Evolutionary conservation across 2,797 vertebrate species (phyloP), one percentile per base, ranked within the genome.

Genomic region (Remorina albescens): DNA sequence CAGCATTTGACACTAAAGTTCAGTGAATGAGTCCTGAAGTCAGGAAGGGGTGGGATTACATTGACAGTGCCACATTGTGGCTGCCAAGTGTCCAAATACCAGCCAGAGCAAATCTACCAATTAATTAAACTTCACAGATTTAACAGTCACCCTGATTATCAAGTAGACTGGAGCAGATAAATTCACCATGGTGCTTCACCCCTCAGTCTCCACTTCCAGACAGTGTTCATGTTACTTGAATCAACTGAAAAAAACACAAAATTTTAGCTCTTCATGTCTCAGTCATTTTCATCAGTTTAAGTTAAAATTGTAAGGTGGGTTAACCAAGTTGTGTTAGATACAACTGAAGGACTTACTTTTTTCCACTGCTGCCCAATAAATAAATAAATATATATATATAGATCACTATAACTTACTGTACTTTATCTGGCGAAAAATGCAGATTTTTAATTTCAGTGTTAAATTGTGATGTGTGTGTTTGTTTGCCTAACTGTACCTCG

Each of bases 61-160:
- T 21, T 75, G 85, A 76, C 74, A 72, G 62, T 25, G 58, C 51
- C 77, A 66, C 83, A 84, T 73, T 83, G 78, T 19, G 69, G 56
- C 78, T 83, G 83, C 58, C 49, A 21, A 80, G 68, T 13, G 25
- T 83, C 70, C 59, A 47, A 75, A 53, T 76, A 79, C 76, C 82
- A 85, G 37, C 73, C 71, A 7, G 67, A 74, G 78, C 74, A 83
- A 87, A 87, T 86, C 65, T 80, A 37, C 44, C 39, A 28, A 74
- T 80, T 85, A 86, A 89, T 88, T 73, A 83, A 68, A 80, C 57
- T 26, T 74, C 71, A 76, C 78, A 82, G 84, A 90, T 87, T 71
- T 61, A 84, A 86, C 81, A 82, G 78, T 51, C 30, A 10, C 78
- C 42, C 76, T 68, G 67, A 89, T 86, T 68, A 86, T 75, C 50